Percentiles rank a stretch among this genome's conserved stretches.
phyloP scores from a whole-genome alignment of 2,797 vertebrate species.

The Dicrostonyx torquatus region DNA sequence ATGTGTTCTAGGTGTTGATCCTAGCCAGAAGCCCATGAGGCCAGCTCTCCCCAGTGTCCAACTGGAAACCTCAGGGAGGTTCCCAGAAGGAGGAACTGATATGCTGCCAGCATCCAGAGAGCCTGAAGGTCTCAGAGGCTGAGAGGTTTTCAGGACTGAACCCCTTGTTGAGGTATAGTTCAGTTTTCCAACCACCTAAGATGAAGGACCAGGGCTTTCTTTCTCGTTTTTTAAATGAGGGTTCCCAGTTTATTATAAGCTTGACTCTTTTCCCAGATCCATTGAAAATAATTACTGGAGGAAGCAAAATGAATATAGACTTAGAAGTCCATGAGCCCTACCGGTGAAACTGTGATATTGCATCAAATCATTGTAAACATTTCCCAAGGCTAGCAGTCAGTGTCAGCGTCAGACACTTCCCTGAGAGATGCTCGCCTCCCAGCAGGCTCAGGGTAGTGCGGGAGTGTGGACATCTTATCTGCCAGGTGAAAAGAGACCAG shows the following conservation, averaged over 20 bases:
- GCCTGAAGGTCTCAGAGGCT: background rate
- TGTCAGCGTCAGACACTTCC: background rate
- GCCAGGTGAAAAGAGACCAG: background rate
- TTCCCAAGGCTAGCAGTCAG: background rate
- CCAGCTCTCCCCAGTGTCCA: background rate
- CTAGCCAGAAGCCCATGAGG: background rate
- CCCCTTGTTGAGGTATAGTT: background rate
- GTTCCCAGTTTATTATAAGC: background rate
- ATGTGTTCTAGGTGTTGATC: background rate
- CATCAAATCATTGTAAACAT: background rate
- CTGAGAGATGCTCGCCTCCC: too few species aligned
- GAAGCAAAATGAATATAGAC: background rate
- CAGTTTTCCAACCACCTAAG: background rate
- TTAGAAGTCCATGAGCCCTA: background rate
- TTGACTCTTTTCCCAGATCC: background rate
- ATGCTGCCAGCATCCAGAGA: background rate
- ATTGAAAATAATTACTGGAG: background rate
- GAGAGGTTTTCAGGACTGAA: fast-evolving
- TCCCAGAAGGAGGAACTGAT: background rate
- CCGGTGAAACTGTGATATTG: fast-evolving
- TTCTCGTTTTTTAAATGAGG: background rate
- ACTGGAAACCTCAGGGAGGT: fast-evolving
- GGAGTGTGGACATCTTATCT: fast-evolving
- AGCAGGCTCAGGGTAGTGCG: fast-evolving
- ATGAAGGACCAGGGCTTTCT: background rate